A percentile compares a stretch with the other conserved stretches of the same genome.
Evolutionary conservation across 92 coral and sea anemone species (phyloP).

Genomic region (Palythoa grandiflora): DNA sequence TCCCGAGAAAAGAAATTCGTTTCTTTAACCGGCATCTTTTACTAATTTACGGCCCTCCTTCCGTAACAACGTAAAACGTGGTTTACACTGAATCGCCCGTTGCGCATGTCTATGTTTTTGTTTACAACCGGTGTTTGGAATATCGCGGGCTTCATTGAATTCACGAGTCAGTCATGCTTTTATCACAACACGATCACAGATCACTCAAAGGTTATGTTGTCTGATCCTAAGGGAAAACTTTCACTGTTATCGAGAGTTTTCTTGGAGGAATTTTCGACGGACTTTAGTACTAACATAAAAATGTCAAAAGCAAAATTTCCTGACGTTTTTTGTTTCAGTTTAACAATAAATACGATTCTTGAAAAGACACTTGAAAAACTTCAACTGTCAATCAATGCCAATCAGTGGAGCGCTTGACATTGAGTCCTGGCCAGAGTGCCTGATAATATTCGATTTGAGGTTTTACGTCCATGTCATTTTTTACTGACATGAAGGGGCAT

Average conservation of each 20-base stretch:
- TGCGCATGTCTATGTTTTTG: constrained; percentile 95
- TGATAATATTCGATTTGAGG: neutral
- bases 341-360: too few species aligned
- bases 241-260: neutral
- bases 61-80: constrained; percentile 41
- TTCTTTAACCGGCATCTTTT: constrained; percentile 43
- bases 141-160: constrained; percentile 47
- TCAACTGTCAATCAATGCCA: too few species aligned
- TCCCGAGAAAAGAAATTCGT: neutral
- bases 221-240: neutral
- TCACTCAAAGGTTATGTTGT: neutral
- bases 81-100: constrained; percentile 26
- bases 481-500: neutral
- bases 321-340: too few species aligned
- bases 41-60: constrained; percentile 1
- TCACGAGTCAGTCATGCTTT: constrained; percentile 47
- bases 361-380: too few species aligned
- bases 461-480: neutral
- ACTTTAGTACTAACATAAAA: neutral
- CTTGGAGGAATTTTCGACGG: neutral
- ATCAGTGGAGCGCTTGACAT: too few species aligned
- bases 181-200: neutral
- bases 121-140: constrained; percentile 33
- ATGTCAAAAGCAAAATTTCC: too few species aligned
- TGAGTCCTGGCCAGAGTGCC: neutral